Evolutionary conservation across 2,797 vertebrate genomes (phyloP).

Genomic region (Chanos chanos): DNA sequence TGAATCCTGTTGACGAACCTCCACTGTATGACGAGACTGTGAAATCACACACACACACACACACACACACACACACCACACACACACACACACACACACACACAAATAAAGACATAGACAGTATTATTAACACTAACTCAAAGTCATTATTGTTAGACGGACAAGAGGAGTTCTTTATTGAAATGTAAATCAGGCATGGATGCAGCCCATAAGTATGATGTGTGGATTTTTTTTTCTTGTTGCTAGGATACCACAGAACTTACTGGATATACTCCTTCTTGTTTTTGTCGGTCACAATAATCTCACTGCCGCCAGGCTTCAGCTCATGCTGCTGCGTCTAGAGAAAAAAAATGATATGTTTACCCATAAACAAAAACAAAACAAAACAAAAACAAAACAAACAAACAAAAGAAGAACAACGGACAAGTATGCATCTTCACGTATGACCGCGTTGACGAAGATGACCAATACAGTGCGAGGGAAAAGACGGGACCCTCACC

Average conservation of each 20-base stretch:
- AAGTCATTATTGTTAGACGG: no score
- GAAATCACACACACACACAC: background rate
- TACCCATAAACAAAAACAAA: background rate
- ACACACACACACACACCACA: background rate
- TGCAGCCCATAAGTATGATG: no score
- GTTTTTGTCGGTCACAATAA: slow-evolving; percentile 88
- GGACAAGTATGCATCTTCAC: background rate
- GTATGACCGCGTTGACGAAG: no score
- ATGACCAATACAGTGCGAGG: background rate
- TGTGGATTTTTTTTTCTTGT: background rate
- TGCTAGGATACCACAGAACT: slow-evolving; percentile 55
- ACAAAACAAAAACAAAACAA: background rate
- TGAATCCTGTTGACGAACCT: slow-evolving; percentile 95
- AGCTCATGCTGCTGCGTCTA: slow-evolving; percentile 95
- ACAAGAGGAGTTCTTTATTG: no score
- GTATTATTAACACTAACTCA: no score
- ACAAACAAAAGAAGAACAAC: no score
- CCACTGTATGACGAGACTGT: slow-evolving; percentile 96
- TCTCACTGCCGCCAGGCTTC: slow-evolving; percentile 84
- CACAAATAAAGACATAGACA: no score
- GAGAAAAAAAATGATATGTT: background rate
- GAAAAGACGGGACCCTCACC: no score
- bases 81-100: background rate
- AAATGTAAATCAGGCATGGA: no score
- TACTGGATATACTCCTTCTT: slow-evolving; percentile 98